A percentile compares a stretch with the other conserved stretches of the same genome.
phyloP scores from a whole-genome alignment of 2,888 invertebrate species.

The Unio pictorum region DNA sequence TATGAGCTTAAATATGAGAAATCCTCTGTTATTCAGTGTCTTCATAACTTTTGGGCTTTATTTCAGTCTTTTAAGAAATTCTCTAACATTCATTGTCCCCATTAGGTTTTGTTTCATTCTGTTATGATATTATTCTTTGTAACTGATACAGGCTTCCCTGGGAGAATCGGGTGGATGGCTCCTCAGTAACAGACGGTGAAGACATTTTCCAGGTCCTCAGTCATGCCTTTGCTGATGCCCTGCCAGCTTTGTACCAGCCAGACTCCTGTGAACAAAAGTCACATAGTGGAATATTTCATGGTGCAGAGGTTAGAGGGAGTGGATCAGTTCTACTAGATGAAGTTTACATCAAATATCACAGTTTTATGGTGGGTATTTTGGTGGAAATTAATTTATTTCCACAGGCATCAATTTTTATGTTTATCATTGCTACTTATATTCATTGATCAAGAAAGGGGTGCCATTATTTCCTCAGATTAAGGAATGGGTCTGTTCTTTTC shows the following conservation, averaged over 20 bases:
- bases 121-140: no score
- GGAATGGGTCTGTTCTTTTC: no score
- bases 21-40: no score
- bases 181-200: constrained; percentile 61
- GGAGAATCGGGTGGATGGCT: constrained; percentile 36
- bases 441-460: no score
- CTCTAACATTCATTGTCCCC: no score
- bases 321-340: constrained; percentile 60
- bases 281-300: constrained; percentile 58
- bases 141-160: constrained; percentile 36
- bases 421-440: no score
- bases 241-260: constrained; percentile 45
- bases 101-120: no score
- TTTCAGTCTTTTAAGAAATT: no score
- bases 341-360: constrained; percentile 55
- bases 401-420: no score
- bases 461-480: no score
- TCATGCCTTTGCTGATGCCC: constrained; percentile 47
- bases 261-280: constrained; percentile 46
- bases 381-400: not conserved
- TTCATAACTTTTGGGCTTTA: no score
- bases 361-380: constrained; percentile 56
- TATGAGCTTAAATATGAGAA: no score
- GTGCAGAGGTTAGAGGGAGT: constrained; percentile 51
- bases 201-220: constrained; percentile 56